Conservation (phyloP, 2,113 vertebrate species). For the Perccottus glenii region DNA sequence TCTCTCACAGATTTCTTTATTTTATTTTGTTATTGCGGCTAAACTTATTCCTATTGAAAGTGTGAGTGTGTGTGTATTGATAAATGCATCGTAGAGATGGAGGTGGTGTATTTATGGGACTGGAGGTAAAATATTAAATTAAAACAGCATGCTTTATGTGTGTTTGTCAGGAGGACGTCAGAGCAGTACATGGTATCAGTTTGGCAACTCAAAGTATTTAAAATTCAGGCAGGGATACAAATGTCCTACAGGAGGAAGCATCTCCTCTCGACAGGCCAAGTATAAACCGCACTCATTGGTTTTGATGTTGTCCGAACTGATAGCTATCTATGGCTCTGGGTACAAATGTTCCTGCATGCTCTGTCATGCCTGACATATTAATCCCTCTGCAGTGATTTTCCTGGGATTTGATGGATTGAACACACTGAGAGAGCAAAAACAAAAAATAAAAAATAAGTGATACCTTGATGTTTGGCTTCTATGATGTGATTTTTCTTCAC, state of each 20-base stretch:
- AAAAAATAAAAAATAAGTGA: neutral
- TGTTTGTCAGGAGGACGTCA: slow-evolving; percentile 42
- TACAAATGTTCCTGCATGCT: slow-evolving; percentile 64
- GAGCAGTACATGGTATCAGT: slow-evolving; percentile 66
- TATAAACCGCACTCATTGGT: neutral
- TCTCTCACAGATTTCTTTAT: slow-evolving; percentile 8
- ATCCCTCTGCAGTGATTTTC: slow-evolving; percentile 24
- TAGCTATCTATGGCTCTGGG: slow-evolving; percentile 59
- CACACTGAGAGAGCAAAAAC: slow-evolving; percentile 4
- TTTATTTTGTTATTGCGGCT: neutral
- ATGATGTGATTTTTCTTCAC: slow-evolving; percentile 37
- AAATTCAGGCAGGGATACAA: slow-evolving; percentile 1
- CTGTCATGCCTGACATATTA: slow-evolving; percentile 53
- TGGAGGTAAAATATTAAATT: slow-evolving; percentile 50
- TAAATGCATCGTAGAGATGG: slow-evolving; percentile 44
- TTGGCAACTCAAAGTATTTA: slow-evolving; percentile 26
- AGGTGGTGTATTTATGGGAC: slow-evolving; percentile 59
- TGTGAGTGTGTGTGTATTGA: slow-evolving; percentile 24
- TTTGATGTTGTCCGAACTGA: slow-evolving; percentile 58
- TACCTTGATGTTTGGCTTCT: slow-evolving; percentile 6
- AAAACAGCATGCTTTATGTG: slow-evolving; percentile 63
- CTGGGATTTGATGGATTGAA: slow-evolving; percentile 25
- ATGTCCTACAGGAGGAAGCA: neutral
- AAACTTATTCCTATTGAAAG: slow-evolving; percentile 21
- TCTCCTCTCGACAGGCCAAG: neutral